phyloP scores from a whole-genome alignment of 2,888 invertebrate genomes.

The Rhingia rostrata region DNA sequence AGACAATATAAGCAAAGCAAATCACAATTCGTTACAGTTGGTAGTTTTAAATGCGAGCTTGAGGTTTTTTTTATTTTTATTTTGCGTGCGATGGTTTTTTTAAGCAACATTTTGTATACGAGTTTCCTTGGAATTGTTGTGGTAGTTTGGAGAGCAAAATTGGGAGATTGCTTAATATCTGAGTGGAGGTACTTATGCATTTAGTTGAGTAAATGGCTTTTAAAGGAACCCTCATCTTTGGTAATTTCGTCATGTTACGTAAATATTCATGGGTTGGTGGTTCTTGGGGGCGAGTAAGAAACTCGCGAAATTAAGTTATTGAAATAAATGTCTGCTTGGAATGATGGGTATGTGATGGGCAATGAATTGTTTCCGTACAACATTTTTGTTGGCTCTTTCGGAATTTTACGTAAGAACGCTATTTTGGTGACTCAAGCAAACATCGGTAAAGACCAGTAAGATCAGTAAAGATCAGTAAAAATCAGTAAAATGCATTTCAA shows the following conservation, averaged over 20 bases:
- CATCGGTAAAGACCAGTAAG: no score
- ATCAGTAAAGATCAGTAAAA: no score
- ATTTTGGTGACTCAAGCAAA: no score
- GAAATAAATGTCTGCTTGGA: no score
- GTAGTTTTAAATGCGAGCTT: conserved; percentile 29
- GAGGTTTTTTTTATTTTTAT: conserved; percentile 1
- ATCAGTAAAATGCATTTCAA: no score
- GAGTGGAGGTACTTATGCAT: neutral
- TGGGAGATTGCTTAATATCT: conserved; percentile 39
- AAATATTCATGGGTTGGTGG: conserved; percentile 35
- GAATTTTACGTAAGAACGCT: no score
- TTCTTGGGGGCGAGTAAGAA: no score
- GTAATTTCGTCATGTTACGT: conserved; percentile 43
- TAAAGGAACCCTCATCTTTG: conserved; percentile 12
- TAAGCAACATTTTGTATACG: neutral
- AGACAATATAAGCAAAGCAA: conserved; percentile 15
- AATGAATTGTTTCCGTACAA: no score
- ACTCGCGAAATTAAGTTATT: no score
- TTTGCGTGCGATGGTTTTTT: neutral
- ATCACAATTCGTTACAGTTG: conserved; percentile 57
- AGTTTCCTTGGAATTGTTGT: conserved; percentile 16
- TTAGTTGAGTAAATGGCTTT: conserved; percentile 29
- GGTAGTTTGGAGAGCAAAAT: conserved; percentile 18
- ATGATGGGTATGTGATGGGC: no score
- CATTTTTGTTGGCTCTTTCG: no score